A percentile compares a stretch with the other conserved stretches of the same genome.
Evolutionary conservation across 2,888 invertebrate species (phyloP).

Genomic region (Polydrusus pterygomalis): DNA sequence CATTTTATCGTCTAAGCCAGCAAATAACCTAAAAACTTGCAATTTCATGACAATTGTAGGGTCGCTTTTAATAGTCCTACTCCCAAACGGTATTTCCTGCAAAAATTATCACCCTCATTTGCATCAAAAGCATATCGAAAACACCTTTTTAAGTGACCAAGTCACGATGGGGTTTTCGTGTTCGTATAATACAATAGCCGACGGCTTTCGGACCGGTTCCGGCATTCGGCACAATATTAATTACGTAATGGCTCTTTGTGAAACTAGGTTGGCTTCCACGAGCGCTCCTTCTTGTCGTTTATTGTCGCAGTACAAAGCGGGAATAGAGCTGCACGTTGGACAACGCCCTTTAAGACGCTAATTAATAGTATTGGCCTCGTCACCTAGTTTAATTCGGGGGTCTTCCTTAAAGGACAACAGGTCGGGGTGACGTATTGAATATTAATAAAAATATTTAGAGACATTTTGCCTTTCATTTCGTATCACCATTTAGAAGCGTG

Average conservation of each 20-base stretch:
- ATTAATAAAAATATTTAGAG: background rate
- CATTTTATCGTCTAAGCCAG: no score
- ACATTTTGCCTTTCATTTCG: no score
- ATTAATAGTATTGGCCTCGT: slow-evolving; percentile 47
- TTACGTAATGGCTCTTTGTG: slow-evolving; percentile 50
- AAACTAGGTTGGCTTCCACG: slow-evolving; percentile 38
- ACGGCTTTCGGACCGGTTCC: slow-evolving; percentile 26
- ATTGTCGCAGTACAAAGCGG: slow-evolving; percentile 31
- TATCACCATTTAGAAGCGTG: no score
- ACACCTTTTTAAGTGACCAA: slow-evolving; percentile 39
- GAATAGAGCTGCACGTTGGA: slow-evolving; percentile 35
- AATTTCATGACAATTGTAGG: no score
- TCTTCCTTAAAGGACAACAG: background rate
- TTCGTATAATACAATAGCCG: slow-evolving; percentile 39
- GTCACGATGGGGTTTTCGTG: slow-evolving; percentile 47
- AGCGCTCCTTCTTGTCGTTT: slow-evolving; percentile 34
- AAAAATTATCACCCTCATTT: background rate
- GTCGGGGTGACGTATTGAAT: background rate
- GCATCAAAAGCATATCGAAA: slow-evolving; percentile 1
- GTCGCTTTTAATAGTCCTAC: no score
- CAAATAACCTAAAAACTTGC: no score
- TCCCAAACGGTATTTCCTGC: no score
- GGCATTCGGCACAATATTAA: slow-evolving; percentile 50
- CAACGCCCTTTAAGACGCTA: slow-evolving; percentile 34
- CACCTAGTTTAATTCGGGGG: slow-evolving; percentile 44